Evolutionary conservation across 2,797 vertebrate genomes (phyloP).

Genomic region (Rhabdomys pumilio): DNA sequence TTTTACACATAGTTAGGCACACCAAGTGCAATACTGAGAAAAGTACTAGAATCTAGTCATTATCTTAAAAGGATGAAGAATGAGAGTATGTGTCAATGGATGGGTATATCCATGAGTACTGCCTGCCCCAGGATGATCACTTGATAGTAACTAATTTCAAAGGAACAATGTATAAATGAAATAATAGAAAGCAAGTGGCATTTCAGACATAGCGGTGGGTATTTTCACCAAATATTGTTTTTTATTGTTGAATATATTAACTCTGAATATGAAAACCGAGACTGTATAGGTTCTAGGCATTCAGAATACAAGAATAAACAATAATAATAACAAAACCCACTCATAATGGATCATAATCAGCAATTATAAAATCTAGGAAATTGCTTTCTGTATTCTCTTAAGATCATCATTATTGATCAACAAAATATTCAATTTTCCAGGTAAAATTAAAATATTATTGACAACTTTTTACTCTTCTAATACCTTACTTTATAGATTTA

Average conservation of each 20-base stretch:
- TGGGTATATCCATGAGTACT: background rate
- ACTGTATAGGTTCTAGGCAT: background rate
- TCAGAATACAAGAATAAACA: background rate
- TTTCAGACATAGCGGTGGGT: background rate
- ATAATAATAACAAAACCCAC: background rate
- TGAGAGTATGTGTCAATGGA: background rate
- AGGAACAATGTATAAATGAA: background rate
- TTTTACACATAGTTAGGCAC: background rate
- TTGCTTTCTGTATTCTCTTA: background rate
- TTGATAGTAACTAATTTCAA: background rate
- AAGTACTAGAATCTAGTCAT: background rate
- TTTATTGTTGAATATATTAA: background rate
- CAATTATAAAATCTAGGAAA: constrained; percentile 23
- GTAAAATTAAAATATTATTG: background rate
- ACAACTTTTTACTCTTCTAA: background rate
- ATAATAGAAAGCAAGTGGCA: background rate
- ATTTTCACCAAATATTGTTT: background rate
- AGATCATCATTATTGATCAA: background rate
- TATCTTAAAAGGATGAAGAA: background rate
- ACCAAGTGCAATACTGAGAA: background rate
- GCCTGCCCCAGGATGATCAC: background rate
- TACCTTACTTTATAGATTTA: constrained; percentile 9
- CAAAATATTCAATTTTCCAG: background rate
- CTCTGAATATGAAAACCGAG: background rate
- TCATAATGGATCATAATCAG: background rate